These are phyloP conservation scores for Perdita meconis DNA, from an alignment of 2,888 invertebrate genomes.

Conservation along the genomic window DNA sequence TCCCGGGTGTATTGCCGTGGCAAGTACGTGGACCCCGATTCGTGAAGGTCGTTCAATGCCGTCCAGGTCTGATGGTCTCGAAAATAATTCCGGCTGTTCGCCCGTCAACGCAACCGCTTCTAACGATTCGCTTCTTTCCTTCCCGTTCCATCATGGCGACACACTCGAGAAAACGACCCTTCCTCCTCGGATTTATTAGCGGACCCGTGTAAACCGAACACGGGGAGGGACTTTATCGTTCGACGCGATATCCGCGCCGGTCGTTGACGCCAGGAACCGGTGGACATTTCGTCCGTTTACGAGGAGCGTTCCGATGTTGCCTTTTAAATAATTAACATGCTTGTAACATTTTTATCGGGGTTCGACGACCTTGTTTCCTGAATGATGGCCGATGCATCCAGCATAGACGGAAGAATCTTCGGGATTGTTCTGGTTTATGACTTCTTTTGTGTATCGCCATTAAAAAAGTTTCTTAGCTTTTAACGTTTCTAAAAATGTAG, in stretches of 20 bases:
- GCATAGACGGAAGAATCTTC: too few relatives aligned
- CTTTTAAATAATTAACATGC: slow-evolving; percentile 22
- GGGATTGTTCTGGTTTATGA: too few relatives aligned
- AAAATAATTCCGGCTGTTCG: slow-evolving; percentile 63
- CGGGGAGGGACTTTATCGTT: slow-evolving; percentile 43
- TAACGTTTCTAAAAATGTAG: too few relatives aligned
- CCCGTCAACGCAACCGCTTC: slow-evolving; percentile 31
- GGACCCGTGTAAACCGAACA: slow-evolving; percentile 8
- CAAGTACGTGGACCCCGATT: slow-evolving; percentile 73
- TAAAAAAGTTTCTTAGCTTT: too few relatives aligned
- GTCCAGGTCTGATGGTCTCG: slow-evolving; percentile 70
- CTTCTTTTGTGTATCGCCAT: too few relatives aligned
- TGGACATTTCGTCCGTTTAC: slow-evolving; percentile 31
- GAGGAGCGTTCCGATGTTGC: not conserved
- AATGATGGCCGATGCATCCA: too few relatives aligned
- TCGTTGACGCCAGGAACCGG: slow-evolving; percentile 25
- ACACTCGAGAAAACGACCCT: slow-evolving; percentile 7
- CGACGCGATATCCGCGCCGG: slow-evolving; percentile 15
- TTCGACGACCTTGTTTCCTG: not conserved
- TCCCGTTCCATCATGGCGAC: slow-evolving; percentile 16
- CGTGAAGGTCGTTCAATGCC: slow-evolving; percentile 81
- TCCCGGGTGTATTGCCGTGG: slow-evolving; percentile 46
- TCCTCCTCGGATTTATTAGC: slow-evolving; percentile 42
- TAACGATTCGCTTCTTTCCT: slow-evolving; percentile 42
- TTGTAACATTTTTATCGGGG: not conserved